These are phyloP conservation scores for Leptinotarsa lineolata DNA, from an alignment of 1,140 invertebrate genomes.

Conservation along the genomic window DNA sequence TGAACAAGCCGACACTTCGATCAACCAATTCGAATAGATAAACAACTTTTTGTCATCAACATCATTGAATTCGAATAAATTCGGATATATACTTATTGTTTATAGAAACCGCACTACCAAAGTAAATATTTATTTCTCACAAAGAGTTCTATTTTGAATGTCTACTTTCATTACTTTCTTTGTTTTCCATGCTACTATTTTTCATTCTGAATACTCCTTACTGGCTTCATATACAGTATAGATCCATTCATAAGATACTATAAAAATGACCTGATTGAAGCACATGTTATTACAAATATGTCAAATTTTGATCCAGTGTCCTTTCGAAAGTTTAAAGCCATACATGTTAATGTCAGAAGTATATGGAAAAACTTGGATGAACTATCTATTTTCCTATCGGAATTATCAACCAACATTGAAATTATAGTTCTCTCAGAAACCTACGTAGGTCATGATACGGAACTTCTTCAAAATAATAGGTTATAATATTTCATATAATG, in stretches of 20 bases:
- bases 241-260: slow-evolving; percentile 15
- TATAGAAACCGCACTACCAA: neutral
- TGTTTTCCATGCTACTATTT: neutral
- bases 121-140: neutral
- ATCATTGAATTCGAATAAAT: too few relatives aligned
- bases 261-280: slow-evolving; percentile 11
- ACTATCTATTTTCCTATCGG: slow-evolving; percentile 13
- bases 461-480: neutral
- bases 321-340: slow-evolving; percentile 10
- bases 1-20: too few relatives aligned
- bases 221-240: neutral
- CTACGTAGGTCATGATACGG: slow-evolving; percentile 12
- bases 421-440: slow-evolving; percentile 19
- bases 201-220: neutral
- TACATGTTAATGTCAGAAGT: slow-evolving; percentile 16
- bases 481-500: too few relatives aligned
- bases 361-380: slow-evolving; percentile 10
- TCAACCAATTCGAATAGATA: too few relatives aligned
- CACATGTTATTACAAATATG: slow-evolving; percentile 16
- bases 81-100: neutral
- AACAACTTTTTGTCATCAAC: too few relatives aligned
- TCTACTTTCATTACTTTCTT: slow-evolving; percentile 10
- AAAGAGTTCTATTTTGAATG: neutral
- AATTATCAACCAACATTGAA: slow-evolving; percentile 16
- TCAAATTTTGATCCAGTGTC: slow-evolving; percentile 10